Evolutionary conservation across 2,888 invertebrate species (phyloP), one percentile per base, ranked within the genome.

Genomic region (Drosophila merina): DNA sequence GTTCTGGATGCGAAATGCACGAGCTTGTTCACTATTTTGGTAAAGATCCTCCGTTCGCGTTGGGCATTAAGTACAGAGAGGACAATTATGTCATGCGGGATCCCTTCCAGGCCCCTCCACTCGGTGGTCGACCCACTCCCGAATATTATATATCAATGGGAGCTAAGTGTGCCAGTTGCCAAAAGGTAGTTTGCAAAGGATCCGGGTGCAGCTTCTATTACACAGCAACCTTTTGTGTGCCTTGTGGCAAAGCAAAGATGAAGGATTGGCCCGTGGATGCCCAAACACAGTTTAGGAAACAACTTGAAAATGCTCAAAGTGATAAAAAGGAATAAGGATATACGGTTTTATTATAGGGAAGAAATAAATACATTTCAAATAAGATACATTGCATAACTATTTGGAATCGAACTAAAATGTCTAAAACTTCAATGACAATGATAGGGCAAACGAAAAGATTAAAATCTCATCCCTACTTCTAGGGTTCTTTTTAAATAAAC

Each of bases 81-180:
- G 94, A 96, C 33, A 95, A 94, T 70, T 98, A 95, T 90, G 91
- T 97, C 0, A 95, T 96, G 94, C 95, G 95, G 86, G 97, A 97
- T 92, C 97, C 97, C 0, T 97, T 97, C 88, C 94, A 94, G 81
- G 93, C 95, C 1, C 94, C 95, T 5, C 90, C 91, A 5, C 83
- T 86, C 0, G 82, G 84, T 20, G 83, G 86, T 82, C 84, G 90
- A 57, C 94, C 94, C 58, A 94, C 94, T 89, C 94, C 95, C n/a
- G 95, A 97, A 91, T 95, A 95, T 84, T 92, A 97, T 69, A 93
- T 96, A 3, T 79, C 88, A 0, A 88, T 97, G 14, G 98, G 97
- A 2, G 93, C 95, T 9, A 94, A 96, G 88, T 97, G 97, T 91
- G 91, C 92, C 26, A 82, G 93, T 20, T 98, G 98, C 92, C 90